A percentile compares a stretch with the other conserved stretches of the same genome.
These are phyloP conservation scores for Luperina testacea DNA, from an alignment of 2,888 invertebrate genomes.

Conservation along the genomic window DNA sequence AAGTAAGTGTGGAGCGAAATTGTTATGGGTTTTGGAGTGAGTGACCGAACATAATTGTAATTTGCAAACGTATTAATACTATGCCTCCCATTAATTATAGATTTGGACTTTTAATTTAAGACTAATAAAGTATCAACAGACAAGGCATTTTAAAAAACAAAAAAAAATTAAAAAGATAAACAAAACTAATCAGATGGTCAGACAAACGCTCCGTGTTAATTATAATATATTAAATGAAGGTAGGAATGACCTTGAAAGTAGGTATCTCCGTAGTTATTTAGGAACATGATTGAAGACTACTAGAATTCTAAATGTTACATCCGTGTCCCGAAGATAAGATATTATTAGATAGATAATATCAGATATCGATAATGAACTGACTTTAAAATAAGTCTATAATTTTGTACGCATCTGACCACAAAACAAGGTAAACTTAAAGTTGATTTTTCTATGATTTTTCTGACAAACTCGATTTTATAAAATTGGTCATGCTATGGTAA, in stretches of 20 bases:
- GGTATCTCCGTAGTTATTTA: conserved; percentile 29
- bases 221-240: conserved; percentile 3
- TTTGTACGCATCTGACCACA: conserved; percentile 16
- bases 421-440: conserved; percentile 18
- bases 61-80: background rate
- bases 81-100: background rate
- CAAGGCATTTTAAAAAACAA: background rate
- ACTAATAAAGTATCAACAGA: background rate
- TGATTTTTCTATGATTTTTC: conserved; percentile 8
- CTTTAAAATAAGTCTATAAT: background rate
- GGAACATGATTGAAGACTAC: conserved; percentile 36
- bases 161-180: background rate
- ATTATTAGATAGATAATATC: conserved; percentile 32
- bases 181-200: background rate
- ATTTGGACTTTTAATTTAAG: background rate
- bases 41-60: background rate
- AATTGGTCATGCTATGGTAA: conserved; percentile 10
- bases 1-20: background rate
- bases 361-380: conserved; percentile 29
- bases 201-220: conserved; percentile 13
- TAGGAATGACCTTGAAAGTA: conserved; percentile 48
- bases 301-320: conserved; percentile 48
- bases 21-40: background rate
- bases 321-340: conserved; percentile 32
- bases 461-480: conserved; percentile 1